Conservation (phyloP, 2,797 vertebrate genomes). For the Peromyscus eremicus region DNA sequence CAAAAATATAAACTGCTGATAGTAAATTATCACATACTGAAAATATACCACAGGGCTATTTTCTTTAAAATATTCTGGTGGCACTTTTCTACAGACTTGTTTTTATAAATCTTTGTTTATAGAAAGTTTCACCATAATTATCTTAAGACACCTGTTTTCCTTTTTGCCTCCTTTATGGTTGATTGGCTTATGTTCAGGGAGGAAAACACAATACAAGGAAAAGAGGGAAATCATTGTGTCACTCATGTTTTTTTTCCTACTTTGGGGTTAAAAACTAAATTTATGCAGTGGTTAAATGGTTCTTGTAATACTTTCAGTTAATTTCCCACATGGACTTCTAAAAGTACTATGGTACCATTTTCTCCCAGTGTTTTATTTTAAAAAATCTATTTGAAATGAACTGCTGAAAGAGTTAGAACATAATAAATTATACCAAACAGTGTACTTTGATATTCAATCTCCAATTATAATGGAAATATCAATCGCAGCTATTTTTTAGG, state of each 20-base stretch:
- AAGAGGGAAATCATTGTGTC: background rate
- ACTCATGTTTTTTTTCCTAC: constrained; percentile 21
- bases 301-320: constrained; percentile 70
- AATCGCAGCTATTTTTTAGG: constrained; percentile 58
- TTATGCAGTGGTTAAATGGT: constrained; percentile 39
- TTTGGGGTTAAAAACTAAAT: constrained; percentile 54
- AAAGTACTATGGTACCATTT: constrained; percentile 39
- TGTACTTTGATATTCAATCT: constrained; percentile 77
- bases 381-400: constrained; percentile 67
- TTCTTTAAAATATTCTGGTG: constrained; percentile 43
- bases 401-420: constrained; percentile 67
- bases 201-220: constrained; percentile 31
- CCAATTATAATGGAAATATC: constrained; percentile 49
- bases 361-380: constrained; percentile 44
- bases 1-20: constrained; percentile 44
- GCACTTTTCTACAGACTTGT: constrained; percentile 53
- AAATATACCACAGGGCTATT: constrained; percentile 40
- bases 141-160: constrained; percentile 53
- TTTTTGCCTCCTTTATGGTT: constrained; percentile 22
- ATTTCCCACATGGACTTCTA: constrained; percentile 53
- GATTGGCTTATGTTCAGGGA: constrained; percentile 55
- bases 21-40: constrained; percentile 64
- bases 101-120: constrained; percentile 63
- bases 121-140: constrained; percentile 46
- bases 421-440: constrained; percentile 73